Conservation (phyloP, 2,797 vertebrate genomes). For the Antennarius maculatus region DNA sequence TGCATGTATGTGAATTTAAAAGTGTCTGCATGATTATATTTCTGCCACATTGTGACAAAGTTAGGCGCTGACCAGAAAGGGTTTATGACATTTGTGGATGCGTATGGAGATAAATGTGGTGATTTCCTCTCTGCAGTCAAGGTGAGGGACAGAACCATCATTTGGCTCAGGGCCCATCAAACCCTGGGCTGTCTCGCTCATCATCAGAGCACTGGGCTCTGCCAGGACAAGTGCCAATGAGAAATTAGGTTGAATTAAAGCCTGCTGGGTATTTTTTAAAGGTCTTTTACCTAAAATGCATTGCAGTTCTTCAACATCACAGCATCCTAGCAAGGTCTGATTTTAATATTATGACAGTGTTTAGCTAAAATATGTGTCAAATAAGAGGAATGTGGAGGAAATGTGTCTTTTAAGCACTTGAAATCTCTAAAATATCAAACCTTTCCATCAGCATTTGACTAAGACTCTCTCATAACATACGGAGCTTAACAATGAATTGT, state of each 20-base stretch:
- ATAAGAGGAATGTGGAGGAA: not conserved
- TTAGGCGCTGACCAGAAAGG: conserved; percentile 30
- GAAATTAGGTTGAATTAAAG: conserved; percentile 35
- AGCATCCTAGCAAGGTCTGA: conserved; percentile 5
- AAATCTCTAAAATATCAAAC: conserved; percentile 23
- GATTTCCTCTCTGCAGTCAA: conserved; percentile 61
- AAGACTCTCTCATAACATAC: conserved; percentile 16
- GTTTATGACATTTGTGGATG: conserved; percentile 46
- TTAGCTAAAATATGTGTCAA: conserved; percentile 2
- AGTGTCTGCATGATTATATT: conserved; percentile 35
- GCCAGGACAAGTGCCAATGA: conserved; percentile 52
- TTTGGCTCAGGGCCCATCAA: conserved; percentile 64
- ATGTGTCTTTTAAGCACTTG: not conserved
- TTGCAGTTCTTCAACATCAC: not conserved
- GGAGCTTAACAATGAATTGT: conserved; percentile 25
- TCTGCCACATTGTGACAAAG: conserved; percentile 39
- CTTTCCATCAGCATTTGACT: conserved; percentile 16
- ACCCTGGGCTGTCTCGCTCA: conserved; percentile 59
- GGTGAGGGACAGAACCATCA: conserved; percentile 70
- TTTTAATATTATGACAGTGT: conserved; percentile 9
- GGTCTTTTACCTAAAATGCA: conserved; percentile 31
- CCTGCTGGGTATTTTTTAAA: conserved; percentile 39
- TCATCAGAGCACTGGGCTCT: conserved; percentile 39
- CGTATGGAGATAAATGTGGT: conserved; percentile 62
- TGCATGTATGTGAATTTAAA: conserved; percentile 16